phyloP scores from a whole-genome alignment of 2,797 vertebrate species.

The Taenioides sp. region DNA sequence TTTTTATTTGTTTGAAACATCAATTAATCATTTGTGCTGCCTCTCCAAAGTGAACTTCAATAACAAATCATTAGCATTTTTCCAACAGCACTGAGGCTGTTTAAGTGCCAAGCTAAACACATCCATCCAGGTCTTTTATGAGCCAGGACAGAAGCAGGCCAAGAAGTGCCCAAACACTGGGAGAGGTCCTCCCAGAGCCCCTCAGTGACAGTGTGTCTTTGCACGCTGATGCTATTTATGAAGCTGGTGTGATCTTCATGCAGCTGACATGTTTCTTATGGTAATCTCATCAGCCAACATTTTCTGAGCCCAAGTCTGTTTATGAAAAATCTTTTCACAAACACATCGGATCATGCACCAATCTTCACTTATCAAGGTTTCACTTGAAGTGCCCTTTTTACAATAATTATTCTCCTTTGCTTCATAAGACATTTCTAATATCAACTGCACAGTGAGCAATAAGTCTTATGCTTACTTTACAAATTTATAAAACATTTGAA shows the following conservation, averaged over 20 bases:
- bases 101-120: slow-evolving; percentile 6
- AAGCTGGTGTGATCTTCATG: slow-evolving; percentile 21
- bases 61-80: slow-evolving; percentile 13
- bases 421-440: background rate
- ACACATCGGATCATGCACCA: slow-evolving; percentile 37
- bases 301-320: slow-evolving; percentile 44
- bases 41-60: slow-evolving; percentile 5
- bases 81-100: background rate
- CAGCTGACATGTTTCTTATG: slow-evolving; percentile 55
- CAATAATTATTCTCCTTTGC: background rate
- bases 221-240: slow-evolving; percentile 21
- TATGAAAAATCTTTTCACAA: slow-evolving; percentile 41
- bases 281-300: slow-evolving; percentile 54
- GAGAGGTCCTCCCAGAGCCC: background rate
- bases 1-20: slow-evolving; percentile 1
- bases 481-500: no score
- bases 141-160: slow-evolving; percentile 6
- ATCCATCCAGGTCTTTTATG: slow-evolving; percentile 12
- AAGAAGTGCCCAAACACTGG: background rate
- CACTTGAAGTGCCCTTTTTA: background rate
- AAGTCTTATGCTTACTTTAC: slow-evolving; percentile 3
- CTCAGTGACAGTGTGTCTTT: background rate
- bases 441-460: background rate
- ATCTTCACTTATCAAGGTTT: slow-evolving; percentile 1
- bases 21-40: slow-evolving; percentile 2